Evolutionary conservation across 2,113 vertebrate species (phyloP).

Genomic region (Lichenostomus cassidix): DNA sequence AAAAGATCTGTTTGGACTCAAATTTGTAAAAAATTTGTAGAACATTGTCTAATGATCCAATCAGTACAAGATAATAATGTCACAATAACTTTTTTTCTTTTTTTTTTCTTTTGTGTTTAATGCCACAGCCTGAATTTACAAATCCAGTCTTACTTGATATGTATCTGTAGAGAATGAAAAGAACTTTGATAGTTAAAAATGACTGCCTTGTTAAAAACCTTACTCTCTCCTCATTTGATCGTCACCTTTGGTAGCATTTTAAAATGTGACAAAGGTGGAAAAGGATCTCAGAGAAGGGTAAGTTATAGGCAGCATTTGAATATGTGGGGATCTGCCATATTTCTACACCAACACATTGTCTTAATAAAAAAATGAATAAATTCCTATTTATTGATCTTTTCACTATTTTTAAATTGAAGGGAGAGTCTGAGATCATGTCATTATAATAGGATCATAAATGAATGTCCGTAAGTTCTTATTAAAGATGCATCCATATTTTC

Average conservation of each 20-base stretch:
- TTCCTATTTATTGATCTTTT: neutral
- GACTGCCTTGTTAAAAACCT: neutral
- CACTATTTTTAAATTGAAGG: neutral
- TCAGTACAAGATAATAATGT: neutral
- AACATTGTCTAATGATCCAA: neutral
- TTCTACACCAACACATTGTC: neutral
- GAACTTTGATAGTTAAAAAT: neutral
- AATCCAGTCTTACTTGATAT: neutral
- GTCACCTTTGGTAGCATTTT: neutral
- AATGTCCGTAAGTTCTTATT: neutral
- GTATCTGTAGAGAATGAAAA: neutral
- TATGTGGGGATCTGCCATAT: neutral
- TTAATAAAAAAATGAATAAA: constrained; percentile 18
- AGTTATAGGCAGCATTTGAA: neutral
- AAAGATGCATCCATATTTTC: neutral
- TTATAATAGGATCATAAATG: neutral
- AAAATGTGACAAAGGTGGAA: neutral
- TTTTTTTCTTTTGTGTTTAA: neutral
- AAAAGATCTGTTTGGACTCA: neutral
- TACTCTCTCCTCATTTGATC: neutral
- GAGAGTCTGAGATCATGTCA: neutral
- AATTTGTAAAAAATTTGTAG: neutral
- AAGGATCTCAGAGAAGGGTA: neutral
- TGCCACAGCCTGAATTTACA: neutral
- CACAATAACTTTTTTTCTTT: neutral